These are phyloP conservation scores for Tetropium fuscum DNA, from an alignment of 2,888 invertebrate genomes.

Conservation along the genomic window DNA sequence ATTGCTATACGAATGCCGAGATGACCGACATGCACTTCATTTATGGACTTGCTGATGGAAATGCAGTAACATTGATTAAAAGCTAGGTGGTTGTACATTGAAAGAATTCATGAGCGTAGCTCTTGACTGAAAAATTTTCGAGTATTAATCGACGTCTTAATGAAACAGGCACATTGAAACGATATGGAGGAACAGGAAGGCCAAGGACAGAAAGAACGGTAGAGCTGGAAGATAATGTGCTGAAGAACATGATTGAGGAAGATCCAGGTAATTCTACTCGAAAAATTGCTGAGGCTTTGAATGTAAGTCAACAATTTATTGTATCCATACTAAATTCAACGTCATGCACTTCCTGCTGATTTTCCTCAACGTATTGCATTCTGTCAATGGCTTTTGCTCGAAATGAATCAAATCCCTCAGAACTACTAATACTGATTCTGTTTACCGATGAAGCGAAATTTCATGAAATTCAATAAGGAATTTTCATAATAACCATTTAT, in stretches of 20 bases:
- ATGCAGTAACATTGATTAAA: too few species aligned
- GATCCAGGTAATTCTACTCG: conserved; percentile 36
- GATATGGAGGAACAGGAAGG: conserved; percentile 30
- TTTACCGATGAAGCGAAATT: conserved; percentile 15
- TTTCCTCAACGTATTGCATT: conserved; percentile 13
- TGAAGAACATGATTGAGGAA: conserved; percentile 35
- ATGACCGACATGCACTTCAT: conserved; percentile 17
- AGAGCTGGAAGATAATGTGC: conserved; percentile 34
- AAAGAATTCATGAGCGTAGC: conserved; percentile 30
- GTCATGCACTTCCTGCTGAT: background rate
- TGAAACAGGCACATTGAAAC: conserved; percentile 34
- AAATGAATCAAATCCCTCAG: conserved; percentile 5
- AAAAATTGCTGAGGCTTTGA: too few species aligned
- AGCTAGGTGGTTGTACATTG: conserved; percentile 24
- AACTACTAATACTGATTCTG: background rate
- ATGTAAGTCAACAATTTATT: too few species aligned
- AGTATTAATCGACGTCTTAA: conserved; percentile 34
- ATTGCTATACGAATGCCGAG: conserved; percentile 9
- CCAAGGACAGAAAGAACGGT: conserved; percentile 36
- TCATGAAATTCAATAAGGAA: conserved; percentile 13
- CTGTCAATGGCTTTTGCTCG: too few species aligned
- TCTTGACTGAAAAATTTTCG: conserved; percentile 30
- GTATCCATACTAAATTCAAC: too few species aligned
- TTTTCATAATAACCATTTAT: conserved; percentile 28
- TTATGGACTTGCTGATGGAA: conserved; percentile 31